Evolutionary conservation across 2,113 vertebrate genomes (phyloP).

Genomic region (Malurus cyaneus): DNA sequence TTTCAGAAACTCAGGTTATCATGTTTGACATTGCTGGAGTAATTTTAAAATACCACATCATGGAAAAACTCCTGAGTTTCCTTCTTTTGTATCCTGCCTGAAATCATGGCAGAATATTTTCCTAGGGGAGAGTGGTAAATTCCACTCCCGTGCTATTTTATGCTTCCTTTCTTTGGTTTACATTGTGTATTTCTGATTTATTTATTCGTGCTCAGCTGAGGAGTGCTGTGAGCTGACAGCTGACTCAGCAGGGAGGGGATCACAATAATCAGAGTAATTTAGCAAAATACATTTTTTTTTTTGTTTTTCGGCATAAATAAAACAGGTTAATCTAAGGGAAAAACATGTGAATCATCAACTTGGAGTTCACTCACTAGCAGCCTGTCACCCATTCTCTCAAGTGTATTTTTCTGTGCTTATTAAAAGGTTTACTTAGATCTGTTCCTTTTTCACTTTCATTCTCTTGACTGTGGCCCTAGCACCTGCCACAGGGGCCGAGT

Average conservation of each 20-base stretch:
- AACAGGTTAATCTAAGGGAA: background rate
- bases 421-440: background rate
- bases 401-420: background rate
- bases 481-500: rapidly evolving
- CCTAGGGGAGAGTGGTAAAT: background rate
- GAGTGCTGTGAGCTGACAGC: background rate
- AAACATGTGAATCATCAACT: background rate
- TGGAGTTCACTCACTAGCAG: background rate
- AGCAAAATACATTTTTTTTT: background rate
- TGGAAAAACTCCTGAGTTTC: background rate
- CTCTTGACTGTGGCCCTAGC: background rate
- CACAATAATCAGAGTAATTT: conserved; percentile 23
- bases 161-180: background rate
- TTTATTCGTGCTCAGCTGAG: conserved; percentile 3
- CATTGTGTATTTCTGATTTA: background rate
- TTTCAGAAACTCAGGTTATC: background rate
- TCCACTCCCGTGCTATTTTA: background rate
- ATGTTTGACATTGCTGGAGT: background rate
- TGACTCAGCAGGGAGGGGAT: conserved; percentile 21
- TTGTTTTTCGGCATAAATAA: background rate
- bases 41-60: background rate
- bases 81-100: background rate
- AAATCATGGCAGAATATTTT: background rate
- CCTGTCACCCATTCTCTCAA: background rate
- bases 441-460: background rate